Base-by-base conservation (phyloP, 2,888 invertebrate species). In the Glaucopsyche alexis region DNA sequence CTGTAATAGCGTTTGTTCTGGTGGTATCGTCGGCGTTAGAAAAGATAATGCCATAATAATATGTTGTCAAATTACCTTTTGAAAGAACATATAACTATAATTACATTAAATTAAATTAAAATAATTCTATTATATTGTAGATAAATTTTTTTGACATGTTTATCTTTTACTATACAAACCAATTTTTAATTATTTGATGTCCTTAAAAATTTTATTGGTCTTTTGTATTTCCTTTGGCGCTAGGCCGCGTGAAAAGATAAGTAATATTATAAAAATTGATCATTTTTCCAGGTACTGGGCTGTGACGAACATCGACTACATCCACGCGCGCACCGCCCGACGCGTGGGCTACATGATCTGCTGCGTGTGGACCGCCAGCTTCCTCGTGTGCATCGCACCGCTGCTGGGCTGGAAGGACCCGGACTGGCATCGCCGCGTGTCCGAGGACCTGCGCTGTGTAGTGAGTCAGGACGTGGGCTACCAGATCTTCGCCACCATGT, bases 241-340 rank as follows among this genome's bases (percentile, higher is more conserved):
- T 52, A 29, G 29, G 29, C 19, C 19, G 9, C 55, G 11, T 55
- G 4, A 19, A 9, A 19, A 4, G 13, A 29, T 55, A 29, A 71
- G n/a, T 40, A 52, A 38, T 13, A 40, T n/a, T 71, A 7, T 7
- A 3, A 38, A 19, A n/a, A 29, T 4, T 13, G 6, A 45, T 42
- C 42, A 3, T 64, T 73, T 60, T 75, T 78, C 40, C 86, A 95
- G 96, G 87, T 98, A 97, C 89, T 97, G 97, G 97, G 97, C 97
- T 77, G 97, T 98, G 80, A 98, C 98, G 75, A 96, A 96, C 86
- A 96, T 97, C 80, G 97, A 97, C 90, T 98, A 98, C 92, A 97
- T 97, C 77, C 96, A 97, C 84, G 95, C 96, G 80, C 93, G 97
- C 77, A 97, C 96, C 65, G 95, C 95, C 11, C 94, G 94, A 74